Conservation (phyloP, 1,140 invertebrate genomes). For the Luehdorfia chinensis region DNA sequence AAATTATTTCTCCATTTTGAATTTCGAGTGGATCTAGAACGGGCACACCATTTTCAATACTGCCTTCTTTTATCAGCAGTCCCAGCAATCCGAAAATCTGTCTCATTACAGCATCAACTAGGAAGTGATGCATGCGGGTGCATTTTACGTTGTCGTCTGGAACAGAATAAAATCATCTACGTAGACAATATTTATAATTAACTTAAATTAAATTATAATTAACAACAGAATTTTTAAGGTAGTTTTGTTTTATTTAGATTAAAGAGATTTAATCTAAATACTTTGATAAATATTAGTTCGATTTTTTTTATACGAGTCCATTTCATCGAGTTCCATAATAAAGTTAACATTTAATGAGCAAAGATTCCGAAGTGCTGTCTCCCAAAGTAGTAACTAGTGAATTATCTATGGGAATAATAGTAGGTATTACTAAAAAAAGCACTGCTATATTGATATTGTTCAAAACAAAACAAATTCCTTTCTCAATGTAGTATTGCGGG, state of each 20-base stretch:
- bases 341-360: no score
- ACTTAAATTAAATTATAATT: not conserved
- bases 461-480: not conserved
- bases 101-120: slow-evolving; percentile 26
- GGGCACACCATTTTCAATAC: slow-evolving; percentile 35
- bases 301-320: no score
- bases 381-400: no score
- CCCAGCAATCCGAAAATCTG: slow-evolving; percentile 43
- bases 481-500: not conserved
- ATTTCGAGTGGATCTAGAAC: slow-evolving; percentile 44
- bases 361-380: no score
- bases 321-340: no score
- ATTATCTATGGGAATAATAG: no score
- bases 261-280: no score
- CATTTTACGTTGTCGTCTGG: slow-evolving; percentile 5
- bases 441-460: not conserved
- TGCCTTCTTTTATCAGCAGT: slow-evolving; percentile 36
- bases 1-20: slow-evolving; percentile 16
- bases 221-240: not conserved
- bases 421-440: not conserved
- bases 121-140: slow-evolving; percentile 14
- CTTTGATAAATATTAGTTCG: no score
- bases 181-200: not conserved
- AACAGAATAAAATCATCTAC: not conserved
- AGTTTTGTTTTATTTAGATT: no score